A percentile compares a stretch with the other conserved stretches of the same genome.
These are phyloP conservation scores for Hemistola chrysoprasaria DNA, from an alignment of 2,888 invertebrate genomes.

Conservation along the genomic window DNA sequence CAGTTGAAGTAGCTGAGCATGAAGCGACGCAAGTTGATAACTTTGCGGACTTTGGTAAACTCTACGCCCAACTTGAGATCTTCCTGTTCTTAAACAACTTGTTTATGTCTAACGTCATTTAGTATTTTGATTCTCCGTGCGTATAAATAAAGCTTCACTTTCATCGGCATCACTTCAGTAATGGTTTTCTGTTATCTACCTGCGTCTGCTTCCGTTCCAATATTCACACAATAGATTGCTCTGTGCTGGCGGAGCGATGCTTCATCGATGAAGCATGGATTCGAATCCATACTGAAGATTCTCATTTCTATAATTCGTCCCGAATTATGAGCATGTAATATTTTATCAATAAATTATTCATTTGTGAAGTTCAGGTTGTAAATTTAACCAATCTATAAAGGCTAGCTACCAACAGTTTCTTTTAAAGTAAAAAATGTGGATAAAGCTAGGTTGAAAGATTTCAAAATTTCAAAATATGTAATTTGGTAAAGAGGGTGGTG, in stretches of 20 bases:
- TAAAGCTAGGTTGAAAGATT: conserved; percentile 54
- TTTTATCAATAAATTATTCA: conserved; percentile 33
- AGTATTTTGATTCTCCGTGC: conserved; percentile 22
- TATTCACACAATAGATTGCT: no score
- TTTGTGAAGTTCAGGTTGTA: conserved; percentile 37
- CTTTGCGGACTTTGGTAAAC: conserved; percentile 54
- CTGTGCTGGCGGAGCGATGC: conserved; percentile 17
- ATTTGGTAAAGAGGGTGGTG: conserved; percentile 57
- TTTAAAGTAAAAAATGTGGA: conserved; percentile 50
- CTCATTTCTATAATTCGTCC: no score
- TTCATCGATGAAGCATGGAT: no score
- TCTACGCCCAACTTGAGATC: conserved; percentile 41
- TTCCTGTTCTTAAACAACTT: conserved; percentile 45
- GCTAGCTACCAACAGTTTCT: conserved; percentile 37
- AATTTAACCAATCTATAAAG: conserved; percentile 39
- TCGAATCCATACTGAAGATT: no score
- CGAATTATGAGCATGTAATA: no score
- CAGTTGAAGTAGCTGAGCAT: conserved; percentile 60
- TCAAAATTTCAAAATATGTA: no score
- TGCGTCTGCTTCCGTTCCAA: no score
- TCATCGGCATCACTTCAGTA: background rate
- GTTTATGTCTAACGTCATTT: conserved; percentile 43
- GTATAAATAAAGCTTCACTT: conserved; percentile 14
- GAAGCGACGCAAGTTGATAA: conserved; percentile 52
- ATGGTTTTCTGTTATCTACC: no score